Conservation (phyloP, 2,797 vertebrate genomes). For the Pelochelys cantorii region DNA sequence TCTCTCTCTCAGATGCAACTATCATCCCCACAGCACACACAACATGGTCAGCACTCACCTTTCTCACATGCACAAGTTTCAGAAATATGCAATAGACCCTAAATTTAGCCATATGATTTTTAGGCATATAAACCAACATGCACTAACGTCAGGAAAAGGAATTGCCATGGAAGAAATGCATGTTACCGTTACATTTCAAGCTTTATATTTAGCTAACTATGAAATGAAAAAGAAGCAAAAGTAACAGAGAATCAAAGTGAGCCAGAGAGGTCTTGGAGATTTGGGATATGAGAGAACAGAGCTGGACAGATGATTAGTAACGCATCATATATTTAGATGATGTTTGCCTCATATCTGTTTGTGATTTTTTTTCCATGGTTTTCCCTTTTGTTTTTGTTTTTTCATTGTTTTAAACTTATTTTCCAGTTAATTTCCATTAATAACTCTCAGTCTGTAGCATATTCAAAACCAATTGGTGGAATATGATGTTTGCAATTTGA, state of each 20-base stretch:
- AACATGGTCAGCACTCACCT: constrained; percentile 14
- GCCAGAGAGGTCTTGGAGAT: neutral
- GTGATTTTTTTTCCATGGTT: neutral
- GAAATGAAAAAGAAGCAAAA: neutral
- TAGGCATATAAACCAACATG: constrained; percentile 11
- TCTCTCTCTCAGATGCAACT: neutral
- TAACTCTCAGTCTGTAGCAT: constrained; percentile 31
- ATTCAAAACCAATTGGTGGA: constrained; percentile 6
- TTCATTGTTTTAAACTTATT: constrained; percentile 31
- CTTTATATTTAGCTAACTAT: constrained; percentile 13
- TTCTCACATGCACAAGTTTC: constrained; percentile 22
- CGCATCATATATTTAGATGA: neutral
- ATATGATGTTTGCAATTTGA: neutral
- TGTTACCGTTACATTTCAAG: constrained; percentile 45
- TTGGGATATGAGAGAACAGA: neutral
- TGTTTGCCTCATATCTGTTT: neutral
- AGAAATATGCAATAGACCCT: constrained; percentile 48
- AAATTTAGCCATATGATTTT: constrained; percentile 22
- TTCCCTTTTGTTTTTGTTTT: neutral
- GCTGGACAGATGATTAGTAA: constrained; percentile 22
- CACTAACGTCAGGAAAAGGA: constrained; percentile 31
- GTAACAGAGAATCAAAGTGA: constrained; percentile 32
- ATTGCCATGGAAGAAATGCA: constrained; percentile 50
- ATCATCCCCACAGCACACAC: neutral
- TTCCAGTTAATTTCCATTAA: constrained; percentile 52